Percentiles rank a stretch among this genome's conserved stretches.
These are phyloP conservation scores for Miniopterus natalensis DNA, from an alignment of 2,113 vertebrate species.

Conservation along the genomic window DNA sequence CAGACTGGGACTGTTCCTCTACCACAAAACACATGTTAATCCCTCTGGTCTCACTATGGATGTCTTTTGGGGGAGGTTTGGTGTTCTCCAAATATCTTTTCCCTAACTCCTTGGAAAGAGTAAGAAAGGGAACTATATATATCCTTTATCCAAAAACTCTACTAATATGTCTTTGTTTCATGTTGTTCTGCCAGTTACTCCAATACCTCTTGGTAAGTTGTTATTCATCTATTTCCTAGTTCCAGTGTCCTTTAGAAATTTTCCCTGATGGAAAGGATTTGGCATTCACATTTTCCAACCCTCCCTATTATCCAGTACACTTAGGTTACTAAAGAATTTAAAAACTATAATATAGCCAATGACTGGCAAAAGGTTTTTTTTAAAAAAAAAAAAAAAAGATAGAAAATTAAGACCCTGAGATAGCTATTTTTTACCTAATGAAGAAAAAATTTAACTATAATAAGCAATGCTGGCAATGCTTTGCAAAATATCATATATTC, in stretches of 20 bases:
- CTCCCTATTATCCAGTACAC: too few relatives aligned
- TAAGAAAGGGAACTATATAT: not conserved
- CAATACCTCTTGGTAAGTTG: conserved; percentile 69
- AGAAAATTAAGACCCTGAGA: not conserved
- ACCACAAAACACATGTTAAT: not conserved
- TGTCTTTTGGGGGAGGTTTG: not conserved
- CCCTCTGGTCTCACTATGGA: not conserved
- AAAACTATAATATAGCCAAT: not conserved
- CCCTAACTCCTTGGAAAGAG: not conserved
- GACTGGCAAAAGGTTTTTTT: not conserved
- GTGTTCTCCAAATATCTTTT: not conserved
- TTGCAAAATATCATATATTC: not conserved
- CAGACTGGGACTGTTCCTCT: not conserved
- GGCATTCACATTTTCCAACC: not conserved
- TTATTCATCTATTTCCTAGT: conserved; percentile 28
- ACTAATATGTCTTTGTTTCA: conserved; percentile 68
- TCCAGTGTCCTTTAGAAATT: not conserved
- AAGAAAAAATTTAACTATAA: not conserved
- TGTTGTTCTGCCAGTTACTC: conserved; percentile 63
- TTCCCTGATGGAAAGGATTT: conserved; percentile 4
- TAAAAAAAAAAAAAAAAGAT: not conserved
- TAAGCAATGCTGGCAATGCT: not conserved
- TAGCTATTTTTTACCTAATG: not conserved
- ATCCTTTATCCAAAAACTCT: conserved; percentile 13
- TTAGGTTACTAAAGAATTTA: not conserved